A percentile compares a stretch with the other conserved stretches of the same genome.
phyloP scores from a whole-genome alignment of 92 coral and sea anemone genomes.

The Epizoanthus illoricatus region DNA sequence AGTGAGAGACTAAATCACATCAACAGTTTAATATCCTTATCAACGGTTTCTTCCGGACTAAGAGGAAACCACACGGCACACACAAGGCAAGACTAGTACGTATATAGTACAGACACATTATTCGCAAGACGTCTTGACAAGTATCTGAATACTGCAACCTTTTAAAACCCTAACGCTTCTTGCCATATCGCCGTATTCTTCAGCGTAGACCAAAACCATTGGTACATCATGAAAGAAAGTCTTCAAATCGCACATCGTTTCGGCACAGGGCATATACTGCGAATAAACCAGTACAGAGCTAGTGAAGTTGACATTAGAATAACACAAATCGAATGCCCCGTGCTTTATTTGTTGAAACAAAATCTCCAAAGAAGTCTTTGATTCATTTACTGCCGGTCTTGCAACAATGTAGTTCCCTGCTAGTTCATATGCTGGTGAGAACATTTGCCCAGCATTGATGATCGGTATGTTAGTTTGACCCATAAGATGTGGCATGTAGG shows the following conservation, averaged over 20 bases:
- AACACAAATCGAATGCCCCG: neutral
- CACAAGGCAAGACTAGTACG: too few relatives aligned
- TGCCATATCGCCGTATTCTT: slow-evolving; percentile 8
- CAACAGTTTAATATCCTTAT: too few relatives aligned
- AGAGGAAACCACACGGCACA: too few relatives aligned
- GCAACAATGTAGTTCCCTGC: slow-evolving; percentile 8
- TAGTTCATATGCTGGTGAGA: slow-evolving; percentile 12
- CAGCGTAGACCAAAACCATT: slow-evolving; percentile 5
- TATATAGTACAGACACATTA: neutral
- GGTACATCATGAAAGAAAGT: neutral
- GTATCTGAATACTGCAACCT: neutral
- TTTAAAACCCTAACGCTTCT: neutral
- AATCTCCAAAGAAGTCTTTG: neutral
- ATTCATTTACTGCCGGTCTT: neutral
- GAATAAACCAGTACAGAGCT: slow-evolving; percentile 19
- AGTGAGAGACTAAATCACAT: too few relatives aligned
- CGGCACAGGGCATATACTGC: slow-evolving; percentile 11
- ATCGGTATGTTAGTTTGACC: slow-evolving; percentile 24
- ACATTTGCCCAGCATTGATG: neutral
- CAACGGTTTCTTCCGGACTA: too few relatives aligned
- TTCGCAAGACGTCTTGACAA: slow-evolving; percentile 4
- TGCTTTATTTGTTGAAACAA: slow-evolving; percentile 5
- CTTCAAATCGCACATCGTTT: neutral
- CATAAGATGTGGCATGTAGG: neutral
- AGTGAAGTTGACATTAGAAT: neutral